Base-by-base conservation (phyloP, 2,888 invertebrate genomes). In the Tetanocera ferruginea region DNA sequence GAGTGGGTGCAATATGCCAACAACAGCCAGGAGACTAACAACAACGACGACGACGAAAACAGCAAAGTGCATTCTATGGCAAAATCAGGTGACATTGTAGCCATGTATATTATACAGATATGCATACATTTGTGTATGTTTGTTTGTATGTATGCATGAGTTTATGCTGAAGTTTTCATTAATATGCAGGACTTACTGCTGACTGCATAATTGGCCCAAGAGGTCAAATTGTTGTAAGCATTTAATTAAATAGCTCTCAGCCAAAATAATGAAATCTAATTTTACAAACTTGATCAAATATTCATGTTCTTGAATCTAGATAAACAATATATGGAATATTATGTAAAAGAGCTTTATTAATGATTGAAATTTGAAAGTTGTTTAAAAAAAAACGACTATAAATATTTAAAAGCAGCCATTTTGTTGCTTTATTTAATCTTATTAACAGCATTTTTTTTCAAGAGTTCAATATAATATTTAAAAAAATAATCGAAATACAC, bases 1-100 rank as follows among this genome's bases (percentile, higher is more conserved):
- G 55, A 34, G 31, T 31, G 71, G 31, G 55, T 71, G 55, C 52
- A 71, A 57, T 52, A 71, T n/a, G 52, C 52, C 70, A 51, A n/a
- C 19, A 70, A 70, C 67, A 67, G 19, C 67, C n/a, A 43, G n/a
- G 55, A n/a, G n/a, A 55, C 23, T 55, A 19, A 23, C 67, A 11
- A 67, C 37, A 49, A 67, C 8, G 19, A 25, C 25, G 25, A 17
- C 11, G 34, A 43, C 43, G 14, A 43, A 11, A 67, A 23, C 67
- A 67, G 23, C 34, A 67, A 55, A 28, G 66, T 34, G 66, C n/a
- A 31, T 62, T 14, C 60, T 25, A 25, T 28, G 25, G 11, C 60
- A 19, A 64, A 64, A 34, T 43, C 69, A 66, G 43, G 66, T 66
- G 37, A 37, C 66, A 1, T 19, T 25, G 60, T 8, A 28, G 60